These are phyloP conservation scores for Tenualosa thibaudeaui DNA, from an alignment of 2,797 vertebrate genomes.

Conservation along the genomic window DNA sequence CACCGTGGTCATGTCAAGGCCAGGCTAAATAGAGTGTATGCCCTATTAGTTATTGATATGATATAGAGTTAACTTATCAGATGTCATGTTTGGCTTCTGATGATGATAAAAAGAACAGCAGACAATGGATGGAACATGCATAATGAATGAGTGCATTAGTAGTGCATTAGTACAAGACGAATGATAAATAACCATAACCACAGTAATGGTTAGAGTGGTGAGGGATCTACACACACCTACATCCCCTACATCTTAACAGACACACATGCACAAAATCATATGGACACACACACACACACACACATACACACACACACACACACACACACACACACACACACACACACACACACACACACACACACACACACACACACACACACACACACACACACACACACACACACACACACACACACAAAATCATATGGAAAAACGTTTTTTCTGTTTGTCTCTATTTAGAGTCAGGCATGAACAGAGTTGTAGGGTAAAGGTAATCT, in stretches of 20 bases:
- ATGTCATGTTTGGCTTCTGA: not conserved
- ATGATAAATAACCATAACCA: not conserved
- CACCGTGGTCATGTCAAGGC: not conserved
- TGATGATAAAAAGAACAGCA: not conserved
- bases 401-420: slow-evolving; percentile 32
- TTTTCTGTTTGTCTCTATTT: not conserved
- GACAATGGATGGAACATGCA: not conserved
- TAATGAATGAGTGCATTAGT: not conserved
- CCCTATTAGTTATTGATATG: not conserved
- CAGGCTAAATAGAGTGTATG: slow-evolving; percentile 13
- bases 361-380: slow-evolving; percentile 4
- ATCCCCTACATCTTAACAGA: not conserved
- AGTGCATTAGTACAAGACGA: not conserved
- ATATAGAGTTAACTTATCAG: not conserved
- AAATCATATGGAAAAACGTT: not conserved
- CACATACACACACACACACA: slow-evolving; percentile 31
- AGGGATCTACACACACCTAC: not conserved
- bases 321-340: slow-evolving; percentile 25
- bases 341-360: slow-evolving; percentile 32
- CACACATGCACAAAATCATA: not conserved
- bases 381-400: slow-evolving; percentile 26
- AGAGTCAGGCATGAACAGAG: not conserved
- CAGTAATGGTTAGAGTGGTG: not conserved
- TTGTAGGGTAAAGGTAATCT: not conserved
- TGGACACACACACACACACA: slow-evolving; percentile 24